Evolutionary conservation across 2,797 vertebrate species (phyloP), one percentile per base, ranked within the genome.

Genomic region (Pseudomugil gertrudae): DNA sequence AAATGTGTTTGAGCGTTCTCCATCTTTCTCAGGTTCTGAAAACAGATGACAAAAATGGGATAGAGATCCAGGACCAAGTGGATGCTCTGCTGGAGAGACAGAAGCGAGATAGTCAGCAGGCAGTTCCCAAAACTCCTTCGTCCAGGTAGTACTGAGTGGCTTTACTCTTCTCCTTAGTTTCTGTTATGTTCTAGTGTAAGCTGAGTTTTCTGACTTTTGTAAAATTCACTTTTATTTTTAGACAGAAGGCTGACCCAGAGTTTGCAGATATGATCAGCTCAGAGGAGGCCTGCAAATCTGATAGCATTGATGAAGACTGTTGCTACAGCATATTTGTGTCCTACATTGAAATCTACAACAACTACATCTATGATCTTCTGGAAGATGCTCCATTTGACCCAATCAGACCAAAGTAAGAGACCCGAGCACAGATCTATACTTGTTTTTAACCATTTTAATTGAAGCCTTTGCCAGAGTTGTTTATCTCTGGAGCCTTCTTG

Each of bases 281-380:
- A 4, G 94, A 93, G 52, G 96, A 98, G 5, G 93, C 92, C 2
- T 96, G 94, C 89, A 94, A 90, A 85, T 95, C 81, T 3, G 93
- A 95, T 9, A 95, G 92, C 0, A 92, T 98, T 21, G 98, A 99
- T 48, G 98, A 99, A 78, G 98, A 99, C 72, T 97, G 95, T 15
- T 96, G 97, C 77, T 99, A 98, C 83, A 94, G 95, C 3, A 91
- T 99, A 6, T 99, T 99, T 80, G 97, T 99, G 23, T 99, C 97
- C 57, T 99, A 99, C 68, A 95, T 98, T 0, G 98, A 99, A 90
- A 96, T 99, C 85, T 99, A 99, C 88, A 99, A 99, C 87, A 99
- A 99, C 88, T 99, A 99, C 69, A 96, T 99, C 74, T 99, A 98
- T 35, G 97, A 99, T 79, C 96, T 99, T 1, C 87, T 99, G 38